Conservation (phyloP, 30 jellyfish, hydroid and myxozoan species). For the Aurelia sp. region DNA sequence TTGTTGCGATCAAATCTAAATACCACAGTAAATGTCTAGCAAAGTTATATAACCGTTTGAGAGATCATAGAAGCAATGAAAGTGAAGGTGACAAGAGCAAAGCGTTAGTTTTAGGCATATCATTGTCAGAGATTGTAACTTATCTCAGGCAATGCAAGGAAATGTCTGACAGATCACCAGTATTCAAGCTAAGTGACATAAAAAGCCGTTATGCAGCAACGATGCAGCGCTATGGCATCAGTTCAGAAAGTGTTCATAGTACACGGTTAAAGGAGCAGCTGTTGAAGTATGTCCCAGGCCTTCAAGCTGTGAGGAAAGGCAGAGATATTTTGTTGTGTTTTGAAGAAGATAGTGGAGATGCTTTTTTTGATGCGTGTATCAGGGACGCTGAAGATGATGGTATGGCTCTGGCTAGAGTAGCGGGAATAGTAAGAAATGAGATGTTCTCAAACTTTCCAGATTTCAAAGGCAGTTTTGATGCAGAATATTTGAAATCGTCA, state of each 20-base stretch:
- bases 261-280: constrained; percentile 40
- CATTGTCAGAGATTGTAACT: constrained; percentile 16
- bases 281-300: constrained; percentile 30
- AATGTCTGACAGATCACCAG: constrained; percentile 2
- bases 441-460: constrained; percentile 1
- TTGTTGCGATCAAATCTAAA: constrained; percentile 37
- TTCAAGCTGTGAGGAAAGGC: constrained; percentile 44
- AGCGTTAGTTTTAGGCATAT: background rate
- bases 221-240: constrained; percentile 27
- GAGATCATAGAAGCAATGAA: constrained; percentile 13
- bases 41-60: constrained; percentile 31
- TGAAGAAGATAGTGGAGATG: constrained; percentile 25
- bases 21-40: constrained; percentile 34
- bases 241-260: constrained; percentile 37
- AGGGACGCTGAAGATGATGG: constrained; percentile 15
- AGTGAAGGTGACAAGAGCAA: constrained; percentile 6
- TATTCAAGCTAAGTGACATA: constrained; percentile 30
- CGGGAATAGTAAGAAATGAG: constrained; percentile 16
- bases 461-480: constrained; percentile 17
- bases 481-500: constrained; percentile 25
- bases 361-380: constrained; percentile 22
- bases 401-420: constrained; percentile 32
- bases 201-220: background rate
- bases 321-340: constrained; percentile 16
- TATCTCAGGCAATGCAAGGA: background rate